A percentile compares a stretch with the other conserved stretches of the same genome.
These are phyloP conservation scores for Orchesella flavescens DNA, from an alignment of 2,888 invertebrate genomes.

Conservation along the genomic window DNA sequence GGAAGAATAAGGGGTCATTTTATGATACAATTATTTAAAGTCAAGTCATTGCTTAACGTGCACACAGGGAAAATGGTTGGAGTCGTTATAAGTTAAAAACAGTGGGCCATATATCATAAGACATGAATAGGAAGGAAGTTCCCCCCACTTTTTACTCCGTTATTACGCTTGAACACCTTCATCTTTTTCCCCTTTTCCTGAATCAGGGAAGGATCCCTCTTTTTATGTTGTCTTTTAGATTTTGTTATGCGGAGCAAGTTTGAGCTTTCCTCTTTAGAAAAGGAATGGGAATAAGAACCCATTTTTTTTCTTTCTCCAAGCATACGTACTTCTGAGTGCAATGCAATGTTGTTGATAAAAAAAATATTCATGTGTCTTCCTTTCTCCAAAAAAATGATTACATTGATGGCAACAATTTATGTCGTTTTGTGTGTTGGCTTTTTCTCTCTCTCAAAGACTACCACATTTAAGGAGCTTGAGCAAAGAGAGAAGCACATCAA, in stretches of 20 bases:
- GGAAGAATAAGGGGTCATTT: slow-evolving; percentile 30
- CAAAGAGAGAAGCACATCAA: no score
- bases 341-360: no score
- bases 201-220: neutral
- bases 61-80: neutral
- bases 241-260: slow-evolving; percentile 19
- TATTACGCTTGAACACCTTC: slow-evolving; percentile 46
- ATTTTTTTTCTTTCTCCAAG: no score
- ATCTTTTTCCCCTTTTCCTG: slow-evolving; percentile 22
- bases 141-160: slow-evolving; percentile 31
- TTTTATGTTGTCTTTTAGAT: slow-evolving; percentile 16
- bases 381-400: no score
- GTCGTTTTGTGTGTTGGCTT: no score
- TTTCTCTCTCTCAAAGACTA: no score
- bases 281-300: no score
- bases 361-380: no score
- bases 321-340: no score
- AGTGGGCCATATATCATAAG: slow-evolving; percentile 33
- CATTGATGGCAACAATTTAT: no score
- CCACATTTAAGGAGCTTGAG: no score
- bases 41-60: neutral
- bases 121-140: slow-evolving; percentile 16
- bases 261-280: neutral
- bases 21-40: slow-evolving; percentile 47
- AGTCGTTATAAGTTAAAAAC: neutral